Base-by-base conservation (phyloP, 2,888 invertebrate genomes). In the Aproaerema taeniolella region DNA sequence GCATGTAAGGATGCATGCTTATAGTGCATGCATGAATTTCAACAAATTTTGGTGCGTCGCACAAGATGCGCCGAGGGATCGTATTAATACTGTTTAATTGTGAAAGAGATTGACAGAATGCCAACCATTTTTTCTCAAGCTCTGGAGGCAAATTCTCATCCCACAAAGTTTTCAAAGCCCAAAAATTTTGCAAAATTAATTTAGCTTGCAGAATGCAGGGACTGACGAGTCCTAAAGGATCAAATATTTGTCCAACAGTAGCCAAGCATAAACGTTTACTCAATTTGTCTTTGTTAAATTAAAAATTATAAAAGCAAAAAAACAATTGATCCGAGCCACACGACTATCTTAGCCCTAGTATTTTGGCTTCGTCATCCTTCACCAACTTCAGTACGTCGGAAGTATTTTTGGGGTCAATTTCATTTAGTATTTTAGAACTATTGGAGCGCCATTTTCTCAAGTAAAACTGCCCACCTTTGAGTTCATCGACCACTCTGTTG, bases 171-270 rank as follows among this genome's bases (percentile, higher is more conserved):
- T 43, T 41, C 7, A 11, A 9, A 12, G 25, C 10, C 46, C 46
- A 46, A 11, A 45, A 33, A 12, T 20, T 31, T 39, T 45, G 45
- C 15, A 45, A 20, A 3, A 45, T 16, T 1, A 42, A 26, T 35
- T 42, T 45, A 5, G 39, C 45, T 20, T 33, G 29, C 10, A 45
- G 11, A 2, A 45, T 20, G 13, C 36, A 39, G 7, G 42, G 42
- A 10, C 14, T 11, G 39, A 35, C 7, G 6, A 47, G 30, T 2
- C 46, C 46, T 9, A 47, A 26, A 6, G 46, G 46, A 12, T 44
- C 46, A 16, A 42, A 47, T 13, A 47, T 32, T 42, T 46, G 41
- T 16, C 32, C 31, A 4, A 46, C 32, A 4, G 35, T 36, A 10
- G 46, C 43, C 7, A 46, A 13, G 24, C 31, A 24, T 7, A 7